Base-by-base conservation (phyloP, 1,140 invertebrate species). In the Saccostrea echinata region DNA sequence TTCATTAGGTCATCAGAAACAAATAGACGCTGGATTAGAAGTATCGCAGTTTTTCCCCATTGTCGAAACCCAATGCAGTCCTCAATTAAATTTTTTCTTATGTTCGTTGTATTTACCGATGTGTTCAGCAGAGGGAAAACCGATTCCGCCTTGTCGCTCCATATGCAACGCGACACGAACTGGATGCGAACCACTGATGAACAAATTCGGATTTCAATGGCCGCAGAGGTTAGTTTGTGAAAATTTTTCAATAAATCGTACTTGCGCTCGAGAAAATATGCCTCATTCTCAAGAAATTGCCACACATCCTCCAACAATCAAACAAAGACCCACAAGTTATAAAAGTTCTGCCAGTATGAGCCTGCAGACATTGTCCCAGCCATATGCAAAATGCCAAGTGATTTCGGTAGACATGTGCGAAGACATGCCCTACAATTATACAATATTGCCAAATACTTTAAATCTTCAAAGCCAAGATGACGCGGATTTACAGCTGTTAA, bases 71-170 rank as follows among this genome's bases (percentile, higher is more conserved):
- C 97, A 98, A 90, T 99, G 99, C 94, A 99, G 98, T 90, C 96
- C 97, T 0, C 97, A 99, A 94, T 95, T 99, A 43, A 97, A 98
- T 93, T 97, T 99, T 89, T 99, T 99, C 94, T 95, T 99, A 27
- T 99, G 99, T 95, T 97, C 98, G 0, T 96, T 99, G 81, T 99
- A 98, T 94, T 97, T 97, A 6, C 99, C 99, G 0, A 97, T 99
- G 0, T 99, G 99, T 90, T 94, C 94, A 3, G 92, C 99, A 83
- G 94, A 99, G 16, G 98, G 98, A 43, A 95, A 96, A 89, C 97
- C 98, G 0, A 96, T 99, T 88, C 98, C 98, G 1, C 98, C 99
- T 0, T 99, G 99, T 94, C 96, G 97, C 61, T 97, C 97, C 18
- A 88, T 95, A 9, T 95, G 94, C 89, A 90, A 92, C 30, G 89